These are phyloP conservation scores for Drosophila mettleri DNA, from an alignment of 2,888 invertebrate genomes.

Conservation along the genomic window DNA sequence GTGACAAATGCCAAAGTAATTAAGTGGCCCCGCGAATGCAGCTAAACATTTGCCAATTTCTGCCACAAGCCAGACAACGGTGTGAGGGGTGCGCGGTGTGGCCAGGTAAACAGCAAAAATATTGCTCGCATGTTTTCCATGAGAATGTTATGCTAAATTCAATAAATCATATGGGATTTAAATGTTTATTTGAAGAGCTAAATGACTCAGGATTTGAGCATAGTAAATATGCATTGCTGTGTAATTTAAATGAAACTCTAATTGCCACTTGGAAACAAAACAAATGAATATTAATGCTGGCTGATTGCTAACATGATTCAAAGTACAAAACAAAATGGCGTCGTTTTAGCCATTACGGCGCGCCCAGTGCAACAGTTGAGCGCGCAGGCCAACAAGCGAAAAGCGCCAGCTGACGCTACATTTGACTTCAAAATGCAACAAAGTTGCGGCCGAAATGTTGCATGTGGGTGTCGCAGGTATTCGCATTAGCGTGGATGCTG, in stretches of 20 bases:
- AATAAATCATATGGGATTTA: constrained; percentile 53
- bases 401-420: constrained; percentile 41
- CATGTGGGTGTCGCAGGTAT: constrained; percentile 28
- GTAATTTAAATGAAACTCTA: neutral
- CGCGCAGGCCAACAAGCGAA: constrained; percentile 45
- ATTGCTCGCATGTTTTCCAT: constrained; percentile 45
- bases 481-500: constrained; percentile 22
- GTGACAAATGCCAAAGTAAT: constrained; percentile 67
- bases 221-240: too few species aligned
- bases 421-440: constrained; percentile 37
- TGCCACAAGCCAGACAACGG: neutral
- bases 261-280: neutral
- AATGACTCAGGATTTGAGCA: neutral
- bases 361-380: constrained; percentile 42
- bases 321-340: constrained; percentile 27
- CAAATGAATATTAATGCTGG: neutral
- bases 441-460: constrained; percentile 31
- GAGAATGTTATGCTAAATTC: constrained; percentile 42
- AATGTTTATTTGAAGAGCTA: constrained; percentile 14
- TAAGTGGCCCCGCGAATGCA: constrained; percentile 46
- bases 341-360: constrained; percentile 22
- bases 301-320: neutral
- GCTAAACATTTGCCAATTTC: constrained; percentile 34
- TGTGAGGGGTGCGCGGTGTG: neutral
- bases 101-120: constrained; percentile 1